Evolutionary conservation across 2,113 vertebrate species (phyloP).

Genomic region (Setophaga coronata): DNA sequence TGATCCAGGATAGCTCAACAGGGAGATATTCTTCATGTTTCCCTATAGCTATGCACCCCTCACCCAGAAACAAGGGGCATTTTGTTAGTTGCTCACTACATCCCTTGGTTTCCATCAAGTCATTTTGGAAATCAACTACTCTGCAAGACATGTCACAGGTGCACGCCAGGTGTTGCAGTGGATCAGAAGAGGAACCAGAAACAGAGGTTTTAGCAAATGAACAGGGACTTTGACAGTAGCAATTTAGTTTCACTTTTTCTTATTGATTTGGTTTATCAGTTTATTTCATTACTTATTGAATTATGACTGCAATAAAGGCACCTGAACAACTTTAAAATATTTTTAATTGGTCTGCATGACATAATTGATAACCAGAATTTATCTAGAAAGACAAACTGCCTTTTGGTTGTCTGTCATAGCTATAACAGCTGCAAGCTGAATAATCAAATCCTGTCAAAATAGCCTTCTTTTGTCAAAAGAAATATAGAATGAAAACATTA

Average conservation of each 20-base stretch:
- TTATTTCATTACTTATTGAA: slow-evolving; percentile 20
- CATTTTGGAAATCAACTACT: background rate
- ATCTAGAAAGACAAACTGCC: slow-evolving; percentile 52
- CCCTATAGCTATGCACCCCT: background rate
- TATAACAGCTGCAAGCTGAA: slow-evolving; percentile 31
- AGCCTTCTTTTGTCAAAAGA: slow-evolving; percentile 8
- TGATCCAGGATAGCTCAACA: background rate
- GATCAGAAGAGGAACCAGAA: background rate
- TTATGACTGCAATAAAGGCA: background rate
- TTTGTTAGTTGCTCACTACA: slow-evolving; percentile 14
- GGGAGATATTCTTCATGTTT: background rate
- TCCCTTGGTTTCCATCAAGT: slow-evolving; percentile 20
- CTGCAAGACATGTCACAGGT: background rate
- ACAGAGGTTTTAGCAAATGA: background rate
- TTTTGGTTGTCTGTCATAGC: slow-evolving; percentile 44
- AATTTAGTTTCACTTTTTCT: background rate
- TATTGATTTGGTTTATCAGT: background rate
- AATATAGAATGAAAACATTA: slow-evolving; percentile 21
- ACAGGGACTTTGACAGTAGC: background rate
- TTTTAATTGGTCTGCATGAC: background rate
- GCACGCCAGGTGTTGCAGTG: background rate
- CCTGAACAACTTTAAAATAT: slow-evolving; percentile 22
- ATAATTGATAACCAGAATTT: slow-evolving; percentile 52
- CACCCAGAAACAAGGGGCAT: background rate
- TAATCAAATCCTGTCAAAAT: slow-evolving; percentile 55